A percentile compares a stretch with the other conserved stretches of the same genome.
phyloP scores from a whole-genome alignment of 2,797 vertebrate species.

The Hafferia zeledoni region DNA sequence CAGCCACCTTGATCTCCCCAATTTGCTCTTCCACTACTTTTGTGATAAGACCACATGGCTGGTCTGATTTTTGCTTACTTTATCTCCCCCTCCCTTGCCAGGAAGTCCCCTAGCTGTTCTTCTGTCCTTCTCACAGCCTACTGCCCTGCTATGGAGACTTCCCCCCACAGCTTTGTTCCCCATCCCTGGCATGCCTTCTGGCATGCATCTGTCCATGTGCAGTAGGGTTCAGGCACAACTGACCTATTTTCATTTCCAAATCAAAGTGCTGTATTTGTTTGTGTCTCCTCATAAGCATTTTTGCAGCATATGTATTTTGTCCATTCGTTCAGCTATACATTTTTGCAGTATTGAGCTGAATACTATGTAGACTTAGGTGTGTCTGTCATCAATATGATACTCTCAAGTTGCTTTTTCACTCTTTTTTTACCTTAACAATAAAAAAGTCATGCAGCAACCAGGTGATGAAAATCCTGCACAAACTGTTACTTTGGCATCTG shows the following conservation, averaged over 20 bases:
- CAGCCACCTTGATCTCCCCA: neutral
- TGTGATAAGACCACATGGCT: neutral
- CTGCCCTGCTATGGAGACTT: neutral
- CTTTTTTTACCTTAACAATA: neutral
- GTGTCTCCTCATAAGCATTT: neutral
- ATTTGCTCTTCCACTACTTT: neutral
- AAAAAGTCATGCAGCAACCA: neutral
- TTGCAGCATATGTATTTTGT: neutral
- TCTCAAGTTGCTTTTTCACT: neutral
- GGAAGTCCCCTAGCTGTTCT: neutral
- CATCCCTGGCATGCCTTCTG: neutral
- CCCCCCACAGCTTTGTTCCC: neutral
- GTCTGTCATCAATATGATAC: neutral
- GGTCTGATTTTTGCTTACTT: neutral
- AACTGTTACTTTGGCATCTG: neutral
- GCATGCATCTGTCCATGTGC: accelerated
- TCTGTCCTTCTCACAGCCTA: neutral
- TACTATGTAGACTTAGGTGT: neutral
- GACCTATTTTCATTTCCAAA: neutral
- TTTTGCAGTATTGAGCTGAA: neutral
- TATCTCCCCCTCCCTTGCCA: neutral
- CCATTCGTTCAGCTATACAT: neutral
- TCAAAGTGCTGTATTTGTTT: neutral
- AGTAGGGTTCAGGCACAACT: neutral
- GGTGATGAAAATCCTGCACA: neutral